Evolutionary conservation across 2,888 invertebrate species (phyloP).

Genomic region (Eristalis arbustorum): DNA sequence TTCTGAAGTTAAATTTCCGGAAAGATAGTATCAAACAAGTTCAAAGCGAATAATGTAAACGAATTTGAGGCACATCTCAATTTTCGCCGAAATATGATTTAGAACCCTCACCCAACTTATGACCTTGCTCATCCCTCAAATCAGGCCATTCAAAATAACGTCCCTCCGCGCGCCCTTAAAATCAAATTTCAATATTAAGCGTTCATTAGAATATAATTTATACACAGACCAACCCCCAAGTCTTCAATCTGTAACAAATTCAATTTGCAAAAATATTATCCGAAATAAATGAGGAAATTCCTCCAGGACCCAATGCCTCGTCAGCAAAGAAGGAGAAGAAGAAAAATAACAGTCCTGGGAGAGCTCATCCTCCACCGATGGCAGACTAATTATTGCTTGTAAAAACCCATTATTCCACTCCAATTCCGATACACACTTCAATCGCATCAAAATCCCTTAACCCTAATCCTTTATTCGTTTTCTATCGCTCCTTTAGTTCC

Average conservation of each 20-base stretch:
- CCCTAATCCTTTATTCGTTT: constrained; percentile 56
- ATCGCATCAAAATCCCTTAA: constrained; percentile 51
- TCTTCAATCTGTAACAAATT: neutral
- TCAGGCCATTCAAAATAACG: no score
- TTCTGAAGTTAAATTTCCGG: no score
- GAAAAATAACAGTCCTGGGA: neutral
- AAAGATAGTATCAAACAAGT: no score
- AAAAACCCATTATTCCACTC: constrained; percentile 67
- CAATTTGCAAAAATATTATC: neutral
- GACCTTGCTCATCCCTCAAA: no score
- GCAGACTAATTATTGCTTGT: constrained; percentile 57
- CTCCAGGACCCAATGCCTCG: neutral
- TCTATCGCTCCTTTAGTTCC: constrained; percentile 5
- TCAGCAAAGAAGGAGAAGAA: neutral
- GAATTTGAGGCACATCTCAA: no score
- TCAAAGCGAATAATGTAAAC: no score
- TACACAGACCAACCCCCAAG: neutral
- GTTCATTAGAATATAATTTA: no score
- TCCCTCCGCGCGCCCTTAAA: no score
- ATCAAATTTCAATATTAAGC: no score
- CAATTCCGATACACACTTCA: constrained; percentile 61
- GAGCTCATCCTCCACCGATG: constrained; percentile 28
- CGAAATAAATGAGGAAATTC: neutral
- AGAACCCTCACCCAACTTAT: no score
- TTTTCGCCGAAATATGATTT: no score